Conservation (phyloP, 53 echinoderm and acorn worm species). For the Patiria pectinifera region DNA sequence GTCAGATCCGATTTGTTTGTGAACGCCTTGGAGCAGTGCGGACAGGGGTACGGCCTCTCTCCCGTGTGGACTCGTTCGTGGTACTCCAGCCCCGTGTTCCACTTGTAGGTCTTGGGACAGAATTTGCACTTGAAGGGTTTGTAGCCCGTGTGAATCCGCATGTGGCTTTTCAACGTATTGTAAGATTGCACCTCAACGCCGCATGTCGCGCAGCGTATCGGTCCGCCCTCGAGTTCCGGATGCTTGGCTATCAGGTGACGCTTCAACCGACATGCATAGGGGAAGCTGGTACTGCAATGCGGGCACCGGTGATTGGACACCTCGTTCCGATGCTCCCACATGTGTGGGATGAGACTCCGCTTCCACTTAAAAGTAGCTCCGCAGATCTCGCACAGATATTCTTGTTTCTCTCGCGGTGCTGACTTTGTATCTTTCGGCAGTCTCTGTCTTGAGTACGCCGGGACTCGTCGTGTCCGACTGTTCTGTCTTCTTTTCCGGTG, state of each 20-base stretch:
- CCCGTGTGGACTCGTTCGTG: slow-evolving; percentile 58
- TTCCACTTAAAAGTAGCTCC: slow-evolving; percentile 51
- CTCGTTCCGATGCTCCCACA: slow-evolving; percentile 52
- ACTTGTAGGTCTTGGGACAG: slow-evolving; percentile 49
- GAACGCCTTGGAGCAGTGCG: slow-evolving; percentile 48
- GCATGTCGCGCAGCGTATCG: slow-evolving; percentile 42
- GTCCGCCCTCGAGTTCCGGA: slow-evolving; percentile 45
- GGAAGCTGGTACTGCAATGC: slow-evolving; percentile 45
- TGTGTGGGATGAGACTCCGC: slow-evolving; percentile 54
- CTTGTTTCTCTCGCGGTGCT: slow-evolving; percentile 42
- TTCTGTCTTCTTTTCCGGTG: background rate
- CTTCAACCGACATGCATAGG: slow-evolving; percentile 44
- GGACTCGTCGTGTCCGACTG: background rate
- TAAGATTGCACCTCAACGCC: slow-evolving; percentile 46
- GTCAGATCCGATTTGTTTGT: slow-evolving; percentile 54
- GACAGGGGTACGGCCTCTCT: slow-evolving; percentile 47
- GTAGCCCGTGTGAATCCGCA: slow-evolving; percentile 55
- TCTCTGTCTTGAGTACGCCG: slow-evolving; percentile 5
- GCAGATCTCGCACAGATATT: slow-evolving; percentile 49
- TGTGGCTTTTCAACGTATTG: slow-evolving; percentile 46
- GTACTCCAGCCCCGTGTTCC: slow-evolving; percentile 58
- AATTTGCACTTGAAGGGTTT: slow-evolving; percentile 52
- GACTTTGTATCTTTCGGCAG: slow-evolving; percentile 30
- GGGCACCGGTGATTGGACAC: slow-evolving; percentile 40
- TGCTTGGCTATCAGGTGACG: slow-evolving; percentile 53